These are phyloP conservation scores for Pseudois nayaur DNA, from an alignment of 2,113 vertebrate genomes.

Conservation along the genomic window DNA sequence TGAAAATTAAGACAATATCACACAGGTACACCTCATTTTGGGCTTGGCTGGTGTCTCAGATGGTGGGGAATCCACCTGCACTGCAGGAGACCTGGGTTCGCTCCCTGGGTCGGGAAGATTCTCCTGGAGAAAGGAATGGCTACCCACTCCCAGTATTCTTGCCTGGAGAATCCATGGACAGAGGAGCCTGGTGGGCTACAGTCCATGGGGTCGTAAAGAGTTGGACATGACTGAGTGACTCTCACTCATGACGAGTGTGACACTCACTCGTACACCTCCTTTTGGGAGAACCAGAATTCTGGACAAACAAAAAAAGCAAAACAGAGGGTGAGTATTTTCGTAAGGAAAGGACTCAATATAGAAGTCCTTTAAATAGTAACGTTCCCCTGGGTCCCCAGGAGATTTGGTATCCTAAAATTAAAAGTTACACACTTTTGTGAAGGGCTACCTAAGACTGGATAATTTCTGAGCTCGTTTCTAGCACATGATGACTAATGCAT, in stretches of 20 bases:
- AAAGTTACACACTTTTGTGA: background rate
- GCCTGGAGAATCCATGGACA: background rate
- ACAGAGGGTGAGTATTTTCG: background rate
- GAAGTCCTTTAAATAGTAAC: conserved; percentile 4
- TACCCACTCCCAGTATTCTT: background rate
- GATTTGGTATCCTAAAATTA: conserved; percentile 23
- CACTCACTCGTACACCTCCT: background rate
- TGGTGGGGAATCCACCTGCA: background rate
- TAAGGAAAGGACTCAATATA: conserved; percentile 1
- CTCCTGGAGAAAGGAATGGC: background rate
- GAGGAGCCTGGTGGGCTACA: background rate
- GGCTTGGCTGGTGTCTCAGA: background rate
- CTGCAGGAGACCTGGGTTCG: background rate
- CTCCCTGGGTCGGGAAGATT: background rate
- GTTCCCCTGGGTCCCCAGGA: background rate
- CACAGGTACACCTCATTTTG: background rate
- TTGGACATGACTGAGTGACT: background rate
- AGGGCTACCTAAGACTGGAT: background rate
- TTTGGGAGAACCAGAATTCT: conserved; percentile 32
- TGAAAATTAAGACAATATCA: conserved; percentile 19
- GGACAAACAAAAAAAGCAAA: background rate
- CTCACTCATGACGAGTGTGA: background rate
- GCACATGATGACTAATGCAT: background rate
- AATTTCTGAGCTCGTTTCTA: conserved; percentile 1
- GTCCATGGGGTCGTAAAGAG: background rate